phyloP scores from a whole-genome alignment of 2,113 vertebrate species.

The Onychostoma macrolepis region DNA sequence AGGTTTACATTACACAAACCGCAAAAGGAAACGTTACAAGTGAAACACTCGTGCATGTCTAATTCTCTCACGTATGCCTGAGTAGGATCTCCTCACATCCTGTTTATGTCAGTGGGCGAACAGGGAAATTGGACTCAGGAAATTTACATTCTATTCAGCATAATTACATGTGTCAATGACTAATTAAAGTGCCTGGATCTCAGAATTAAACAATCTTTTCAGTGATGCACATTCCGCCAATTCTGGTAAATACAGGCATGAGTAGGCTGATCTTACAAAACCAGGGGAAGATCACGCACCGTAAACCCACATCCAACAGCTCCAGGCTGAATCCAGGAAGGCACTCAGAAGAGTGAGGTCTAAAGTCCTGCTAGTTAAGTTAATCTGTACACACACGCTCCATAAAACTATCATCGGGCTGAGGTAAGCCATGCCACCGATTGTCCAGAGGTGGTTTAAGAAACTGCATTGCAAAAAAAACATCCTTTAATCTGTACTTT shows the following conservation, averaged over 20 bases:
- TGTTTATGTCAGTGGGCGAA: conserved; percentile 19
- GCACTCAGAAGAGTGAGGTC: conserved; percentile 49
- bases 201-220: conserved; percentile 28
- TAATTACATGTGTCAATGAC: conserved; percentile 32
- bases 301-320: conserved; percentile 32
- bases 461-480: not conserved
- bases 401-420: not conserved
- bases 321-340: conserved; percentile 36
- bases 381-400: not conserved
- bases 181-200: conserved; percentile 26
- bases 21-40: conserved; percentile 1
- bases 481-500: not conserved
- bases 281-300: conserved; percentile 13
- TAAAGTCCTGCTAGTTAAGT: not conserved
- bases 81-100: conserved; percentile 20
- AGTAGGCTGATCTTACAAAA: conserved; percentile 17
- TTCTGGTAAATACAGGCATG: conserved; percentile 15
- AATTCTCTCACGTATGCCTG: not conserved
- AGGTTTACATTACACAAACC: conserved; percentile 14
- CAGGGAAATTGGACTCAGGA: not conserved
- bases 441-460: conserved; percentile 21
- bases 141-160: conserved; percentile 29
- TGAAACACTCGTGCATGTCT: not conserved
- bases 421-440: conserved; percentile 23
- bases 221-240: conserved; percentile 22